Evolutionary conservation across 2,113 vertebrate species (phyloP).

Genomic region (Semnornis frantzii): DNA sequence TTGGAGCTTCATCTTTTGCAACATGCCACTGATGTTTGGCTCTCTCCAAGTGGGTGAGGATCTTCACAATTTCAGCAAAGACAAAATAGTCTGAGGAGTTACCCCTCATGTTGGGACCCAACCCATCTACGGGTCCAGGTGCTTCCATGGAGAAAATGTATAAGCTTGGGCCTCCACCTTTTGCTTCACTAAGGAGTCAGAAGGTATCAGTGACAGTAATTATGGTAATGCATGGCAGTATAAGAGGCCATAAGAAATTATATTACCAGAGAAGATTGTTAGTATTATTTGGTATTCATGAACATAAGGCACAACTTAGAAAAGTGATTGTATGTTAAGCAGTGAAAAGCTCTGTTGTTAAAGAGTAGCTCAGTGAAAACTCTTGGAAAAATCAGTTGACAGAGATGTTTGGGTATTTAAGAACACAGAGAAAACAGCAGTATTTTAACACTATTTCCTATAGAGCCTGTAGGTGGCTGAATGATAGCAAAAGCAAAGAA

Average conservation of each 20-base stretch:
- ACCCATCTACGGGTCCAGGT: background rate
- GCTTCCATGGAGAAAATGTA: background rate
- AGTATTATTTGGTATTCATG: background rate
- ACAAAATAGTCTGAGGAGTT: background rate
- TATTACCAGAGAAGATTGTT: background rate
- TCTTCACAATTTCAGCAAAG: background rate
- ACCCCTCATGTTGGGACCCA: background rate
- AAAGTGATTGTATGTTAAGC: background rate
- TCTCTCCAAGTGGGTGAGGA: background rate
- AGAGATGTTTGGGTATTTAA: background rate
- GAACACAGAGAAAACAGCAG: background rate
- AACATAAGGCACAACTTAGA: background rate
- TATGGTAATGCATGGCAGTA: background rate
- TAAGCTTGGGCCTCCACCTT: background rate
- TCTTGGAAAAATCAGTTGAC: background rate
- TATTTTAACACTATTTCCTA: background rate
- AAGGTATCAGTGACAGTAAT: conserved; percentile 31
- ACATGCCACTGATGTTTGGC: background rate
- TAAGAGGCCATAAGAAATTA: background rate
- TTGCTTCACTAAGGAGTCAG: conserved; percentile 16
- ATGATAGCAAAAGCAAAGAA: background rate
- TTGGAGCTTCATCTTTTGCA: background rate
- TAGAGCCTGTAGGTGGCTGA: background rate
- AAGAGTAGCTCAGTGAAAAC: background rate
- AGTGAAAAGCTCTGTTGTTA: background rate